phyloP scores from a whole-genome alignment of 2,888 invertebrate genomes.

The Lapara coniferarum region DNA sequence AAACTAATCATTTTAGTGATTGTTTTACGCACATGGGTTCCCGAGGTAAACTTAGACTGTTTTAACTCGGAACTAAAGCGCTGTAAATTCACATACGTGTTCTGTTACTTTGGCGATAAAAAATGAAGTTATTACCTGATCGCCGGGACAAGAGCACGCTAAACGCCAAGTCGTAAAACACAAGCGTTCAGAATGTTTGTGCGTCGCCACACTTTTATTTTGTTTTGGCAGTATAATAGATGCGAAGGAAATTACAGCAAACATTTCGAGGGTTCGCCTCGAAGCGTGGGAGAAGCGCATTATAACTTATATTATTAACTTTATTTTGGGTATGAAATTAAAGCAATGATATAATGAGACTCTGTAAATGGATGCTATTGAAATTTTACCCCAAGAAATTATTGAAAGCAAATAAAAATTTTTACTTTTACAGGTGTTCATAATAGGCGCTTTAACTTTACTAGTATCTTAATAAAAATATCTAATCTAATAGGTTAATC shows the following conservation, averaged over 20 bases:
- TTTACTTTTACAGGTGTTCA: background rate
- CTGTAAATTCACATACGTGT: constrained; percentile 5
- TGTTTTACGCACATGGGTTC: background rate
- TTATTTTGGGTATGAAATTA: constrained; percentile 13
- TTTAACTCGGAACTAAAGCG: background rate
- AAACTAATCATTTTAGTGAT: too few relatives aligned
- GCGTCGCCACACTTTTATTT: constrained; percentile 21
- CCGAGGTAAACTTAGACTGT: background rate
- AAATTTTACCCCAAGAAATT: background rate
- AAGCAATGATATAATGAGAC: constrained; percentile 19
- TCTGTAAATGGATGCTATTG: background rate
- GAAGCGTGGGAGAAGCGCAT: constrained; percentile 16
- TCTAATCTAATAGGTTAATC: background rate
- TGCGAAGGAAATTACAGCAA: constrained; percentile 22
- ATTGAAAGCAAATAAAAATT: background rate
- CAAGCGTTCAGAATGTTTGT: constrained; percentile 24
- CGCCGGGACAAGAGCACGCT: constrained; percentile 21
- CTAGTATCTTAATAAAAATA: background rate
- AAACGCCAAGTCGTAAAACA: constrained; percentile 21
- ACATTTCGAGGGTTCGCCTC: constrained; percentile 17
- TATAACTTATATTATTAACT: constrained; percentile 19
- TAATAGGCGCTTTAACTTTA: background rate
- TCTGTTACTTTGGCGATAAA: constrained; percentile 15
- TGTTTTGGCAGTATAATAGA: constrained; percentile 22
- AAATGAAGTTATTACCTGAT: constrained; percentile 21